phyloP scores from a whole-genome alignment of 2,888 invertebrate species.

The Hartigia nigra region DNA sequence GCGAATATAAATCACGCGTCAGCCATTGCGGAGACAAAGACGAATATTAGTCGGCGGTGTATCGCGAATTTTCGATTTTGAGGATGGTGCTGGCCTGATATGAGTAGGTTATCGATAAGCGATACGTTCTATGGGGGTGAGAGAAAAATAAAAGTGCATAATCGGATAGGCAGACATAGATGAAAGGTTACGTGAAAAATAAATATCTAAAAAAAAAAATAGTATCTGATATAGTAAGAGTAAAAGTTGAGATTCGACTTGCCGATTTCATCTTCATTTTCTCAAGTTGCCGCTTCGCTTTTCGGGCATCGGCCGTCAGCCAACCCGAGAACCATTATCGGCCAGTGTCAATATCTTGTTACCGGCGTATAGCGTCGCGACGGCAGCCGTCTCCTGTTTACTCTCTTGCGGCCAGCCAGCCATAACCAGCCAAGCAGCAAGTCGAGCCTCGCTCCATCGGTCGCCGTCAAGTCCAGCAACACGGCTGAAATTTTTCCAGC shows the following conservation, averaged over 20 bases:
- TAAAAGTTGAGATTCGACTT: slow-evolving; percentile 38
- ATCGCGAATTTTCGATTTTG: slow-evolving; percentile 31
- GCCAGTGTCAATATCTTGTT: slow-evolving; percentile 61
- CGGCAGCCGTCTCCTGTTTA: slow-evolving; percentile 55
- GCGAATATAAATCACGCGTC: slow-evolving; percentile 50
- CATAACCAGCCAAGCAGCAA: slow-evolving; percentile 13
- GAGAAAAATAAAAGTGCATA: background rate
- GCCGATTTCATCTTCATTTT: slow-evolving; percentile 57
- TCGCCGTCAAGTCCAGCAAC: background rate
- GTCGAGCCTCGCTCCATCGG: background rate
- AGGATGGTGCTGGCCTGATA: background rate
- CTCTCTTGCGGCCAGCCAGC: slow-evolving; percentile 45
- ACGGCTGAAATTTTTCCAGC: background rate
- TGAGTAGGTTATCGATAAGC: background rate
- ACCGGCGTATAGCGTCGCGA: slow-evolving; percentile 49
- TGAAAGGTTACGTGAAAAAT: background rate
- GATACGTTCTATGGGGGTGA: background rate
- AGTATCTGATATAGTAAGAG: background rate
- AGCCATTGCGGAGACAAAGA: slow-evolving; percentile 48
- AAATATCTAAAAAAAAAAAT: background rate
- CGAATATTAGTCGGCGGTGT: slow-evolving; percentile 42
- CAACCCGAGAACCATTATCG: slow-evolving; percentile 54
- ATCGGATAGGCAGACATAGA: background rate
- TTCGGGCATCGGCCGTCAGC: slow-evolving; percentile 43
- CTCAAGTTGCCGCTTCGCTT: slow-evolving; percentile 50